Percentiles rank a stretch among this genome's conserved stretches.
Conservation (phyloP, 2,888 invertebrate genomes). For the Caradrina kadenii region DNA sequence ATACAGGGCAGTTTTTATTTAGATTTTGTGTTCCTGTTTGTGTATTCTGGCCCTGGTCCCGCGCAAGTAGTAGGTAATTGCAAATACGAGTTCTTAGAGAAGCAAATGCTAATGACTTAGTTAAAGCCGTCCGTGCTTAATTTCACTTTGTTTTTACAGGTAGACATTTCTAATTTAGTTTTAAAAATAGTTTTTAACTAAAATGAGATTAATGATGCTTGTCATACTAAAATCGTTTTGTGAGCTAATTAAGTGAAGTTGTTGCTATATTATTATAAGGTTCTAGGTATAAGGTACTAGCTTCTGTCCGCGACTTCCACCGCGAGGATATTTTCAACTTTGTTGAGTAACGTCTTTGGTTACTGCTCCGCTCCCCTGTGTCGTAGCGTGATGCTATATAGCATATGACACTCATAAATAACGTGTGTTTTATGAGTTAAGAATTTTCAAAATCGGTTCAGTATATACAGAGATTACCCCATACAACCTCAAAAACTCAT, state of each 20-base stretch:
- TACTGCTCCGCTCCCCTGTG: too few species aligned
- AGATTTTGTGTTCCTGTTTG: constrained; percentile 16
- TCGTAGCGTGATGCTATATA: too few species aligned
- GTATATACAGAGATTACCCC: too few species aligned
- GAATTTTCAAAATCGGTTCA: too few species aligned
- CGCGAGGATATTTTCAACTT: too few species aligned
- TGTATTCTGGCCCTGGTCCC: constrained; percentile 4
- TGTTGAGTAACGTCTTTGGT: too few species aligned
- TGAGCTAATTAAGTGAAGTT: constrained; percentile 4
- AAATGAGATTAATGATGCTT: constrained; percentile 6
- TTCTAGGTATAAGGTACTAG: too few species aligned
- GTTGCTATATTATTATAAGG: neutral
- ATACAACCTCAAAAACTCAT: too few species aligned
- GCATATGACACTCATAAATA: too few species aligned
- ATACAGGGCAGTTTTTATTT: constrained; percentile 41
- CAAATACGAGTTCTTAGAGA: constrained; percentile 10
- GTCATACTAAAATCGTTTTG: neutral
- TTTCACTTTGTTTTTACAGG: constrained; percentile 16
- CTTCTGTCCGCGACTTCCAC: too few species aligned
- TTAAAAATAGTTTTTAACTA: constrained; percentile 23
- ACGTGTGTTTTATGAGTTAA: too few species aligned
- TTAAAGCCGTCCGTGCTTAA: constrained; percentile 6
- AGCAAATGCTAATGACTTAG: constrained; percentile 37
- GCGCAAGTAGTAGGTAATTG: constrained; percentile 20
- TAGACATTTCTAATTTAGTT: constrained; percentile 8